Evolutionary conservation across 1,140 invertebrate species (phyloP), one percentile per base, ranked within the genome.

Genomic region (Ceratitis capitata): DNA sequence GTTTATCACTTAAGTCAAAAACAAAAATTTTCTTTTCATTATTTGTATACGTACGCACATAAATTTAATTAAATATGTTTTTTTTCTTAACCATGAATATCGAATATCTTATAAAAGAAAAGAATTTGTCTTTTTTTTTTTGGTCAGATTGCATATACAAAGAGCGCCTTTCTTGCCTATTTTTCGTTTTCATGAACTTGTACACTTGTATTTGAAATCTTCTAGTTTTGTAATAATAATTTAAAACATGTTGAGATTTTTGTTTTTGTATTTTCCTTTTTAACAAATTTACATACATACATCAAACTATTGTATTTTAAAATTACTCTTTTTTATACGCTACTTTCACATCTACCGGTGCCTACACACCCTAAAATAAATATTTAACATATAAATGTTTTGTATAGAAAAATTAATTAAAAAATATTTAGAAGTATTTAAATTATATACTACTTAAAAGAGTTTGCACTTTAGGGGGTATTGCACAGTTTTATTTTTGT

Each of bases 371-470:
- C n/a, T 23, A 56, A 56, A 7, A 6, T 5, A 9, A 56, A n/a
- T 56, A 23, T 14, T n/a, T 56, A 53, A 56, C 51, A 56, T 23
- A 56, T 56, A 56, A 56, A 56, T 23, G 23, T 56, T 56, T 47
- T 47, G 19, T 56, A 56, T n/a, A 56, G 3, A 56, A 1, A 56
- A 56, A 56, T 56, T 35, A n/a, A 35, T 69, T 69, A 19, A 69
- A 69, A 35, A 5, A 35, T 35, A 35, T 32, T 32, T 61, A 7
- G 9, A 14, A 14, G 61, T 69, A 35, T 3, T 69, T 35, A 69
- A 69, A 69, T 69, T 69, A 69, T 69, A 69, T 69, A 3, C 19
- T 35, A 32, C 61, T 69, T 69, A 69, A 69, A 69, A 61, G n/a
- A 69, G 26, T 78, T 45, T 78, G 69, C 69, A 78, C 19, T 45